A percentile compares a stretch with the other conserved stretches of the same genome.
These are phyloP conservation scores for Rhinogobius similis DNA, from an alignment of 2,113 vertebrate genomes.

Conservation along the genomic window DNA sequence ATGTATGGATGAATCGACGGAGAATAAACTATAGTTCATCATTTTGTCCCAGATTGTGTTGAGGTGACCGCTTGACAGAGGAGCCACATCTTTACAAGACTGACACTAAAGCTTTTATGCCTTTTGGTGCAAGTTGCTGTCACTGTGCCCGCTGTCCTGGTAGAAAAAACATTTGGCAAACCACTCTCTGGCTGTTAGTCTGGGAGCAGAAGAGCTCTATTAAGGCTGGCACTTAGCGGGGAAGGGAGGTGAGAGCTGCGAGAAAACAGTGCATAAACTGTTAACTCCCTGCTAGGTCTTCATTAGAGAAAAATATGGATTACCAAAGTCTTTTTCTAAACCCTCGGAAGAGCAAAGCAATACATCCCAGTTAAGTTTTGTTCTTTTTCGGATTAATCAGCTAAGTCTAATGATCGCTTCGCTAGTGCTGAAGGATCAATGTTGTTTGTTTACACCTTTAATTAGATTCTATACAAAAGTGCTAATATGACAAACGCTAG, in stretches of 20 bases:
- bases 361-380: constrained; percentile 10
- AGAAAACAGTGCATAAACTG: constrained; percentile 53
- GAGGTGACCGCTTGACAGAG: not conserved
- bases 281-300: constrained; percentile 25
- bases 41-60: not conserved
- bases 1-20: too few species aligned
- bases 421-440: constrained; percentile 29
- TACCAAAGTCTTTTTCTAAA: constrained; percentile 32
- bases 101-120: constrained; percentile 6
- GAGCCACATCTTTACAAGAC: not conserved
- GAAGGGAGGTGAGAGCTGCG: constrained; percentile 33
- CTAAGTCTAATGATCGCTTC: constrained; percentile 33
- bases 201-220: constrained; percentile 27
- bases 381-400: constrained; percentile 28
- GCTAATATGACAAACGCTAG: constrained; percentile 11
- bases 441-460: constrained; percentile 23
- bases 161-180: constrained; percentile 42
- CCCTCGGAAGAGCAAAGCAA: constrained; percentile 23
- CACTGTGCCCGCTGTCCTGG: constrained; percentile 18
- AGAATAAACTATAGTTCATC: too few species aligned
- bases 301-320: constrained; percentile 47
- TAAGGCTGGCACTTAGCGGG: constrained; percentile 28
- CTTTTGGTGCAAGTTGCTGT: constrained; percentile 24
- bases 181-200: constrained; percentile 31
- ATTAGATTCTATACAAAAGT: constrained; percentile 39